Evolutionary conservation across 2,113 vertebrate genomes (phyloP), one percentile per base, ranked within the genome.

Genomic region (Lagopus leucura): DNA sequence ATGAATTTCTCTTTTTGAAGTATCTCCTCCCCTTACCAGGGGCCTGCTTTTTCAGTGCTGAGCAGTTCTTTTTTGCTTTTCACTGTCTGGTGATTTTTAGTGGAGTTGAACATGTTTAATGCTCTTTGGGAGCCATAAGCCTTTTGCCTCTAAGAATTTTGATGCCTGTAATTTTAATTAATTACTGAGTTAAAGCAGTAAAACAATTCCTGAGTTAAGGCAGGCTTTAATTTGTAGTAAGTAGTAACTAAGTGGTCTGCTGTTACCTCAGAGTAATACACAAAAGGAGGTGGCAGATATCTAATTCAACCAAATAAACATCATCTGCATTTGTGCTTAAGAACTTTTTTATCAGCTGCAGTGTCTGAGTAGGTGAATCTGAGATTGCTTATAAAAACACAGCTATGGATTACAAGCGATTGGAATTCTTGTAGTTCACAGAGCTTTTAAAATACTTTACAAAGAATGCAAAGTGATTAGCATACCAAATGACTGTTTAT

Each of bases 1-100:
- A 90, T 82, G 28, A 52, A 57, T 88, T 92, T 90, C 9, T 88
- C 28, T 75, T 0, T 88, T 78, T 89, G 61, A 34, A 36, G 13
- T 67, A 43, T 63, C 34, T 63, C 45, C 78, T 10, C 13, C 54
- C 17, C 47, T 77, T 89, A 40, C 43, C 52, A 88, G 69, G 13
- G 43, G 34, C 52, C 58, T 61, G 27, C 11, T 75, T 16, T 50
- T 77, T 80, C 38, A 52, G 10, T 0, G 0, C 30, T 16, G 47
- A 48, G 71, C 10, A 22, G 34, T 93, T 11, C 43, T 69, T 71
- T 42, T 32, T 24, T 88, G 48, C 30, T 28, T 92, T 82, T 82
- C 20, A 40, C 15, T 19, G 27, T 87, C 48, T 54, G 20, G 38
- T 89, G 67, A 22, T 86, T 82, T 27, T 60, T 61, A 50, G 21